These are phyloP conservation scores for Perca flavescens DNA, from an alignment of 2,113 vertebrate genomes.

Conservation along the genomic window DNA sequence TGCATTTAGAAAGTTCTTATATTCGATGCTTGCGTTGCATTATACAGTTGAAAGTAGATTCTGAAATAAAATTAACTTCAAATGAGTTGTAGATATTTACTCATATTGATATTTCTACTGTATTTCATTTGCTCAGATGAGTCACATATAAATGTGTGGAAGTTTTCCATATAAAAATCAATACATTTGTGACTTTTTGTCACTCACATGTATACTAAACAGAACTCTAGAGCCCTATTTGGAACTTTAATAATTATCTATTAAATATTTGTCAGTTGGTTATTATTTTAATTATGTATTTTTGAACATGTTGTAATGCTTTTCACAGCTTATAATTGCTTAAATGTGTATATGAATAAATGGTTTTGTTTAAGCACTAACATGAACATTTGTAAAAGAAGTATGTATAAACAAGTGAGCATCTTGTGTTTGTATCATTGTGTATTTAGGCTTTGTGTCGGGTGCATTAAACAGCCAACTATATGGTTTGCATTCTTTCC, in stretches of 20 bases:
- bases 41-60: not conserved
- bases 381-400: not conserved
- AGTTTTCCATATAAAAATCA: not conserved
- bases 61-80: not conserved
- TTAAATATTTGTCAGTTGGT: not conserved
- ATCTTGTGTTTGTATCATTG: not conserved
- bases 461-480: constrained; percentile 14
- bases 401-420: not conserved
- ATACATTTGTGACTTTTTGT: not conserved
- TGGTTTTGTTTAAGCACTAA: not conserved
- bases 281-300: not conserved
- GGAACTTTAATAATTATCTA: not conserved
- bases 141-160: not conserved
- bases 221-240: not conserved
- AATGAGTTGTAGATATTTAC: not conserved
- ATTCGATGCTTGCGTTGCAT: not conserved
- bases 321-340: not conserved
- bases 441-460: not conserved
- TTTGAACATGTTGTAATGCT: not conserved
- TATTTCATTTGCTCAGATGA: not conserved
- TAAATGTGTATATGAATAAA: not conserved
- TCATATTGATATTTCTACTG: not conserved
- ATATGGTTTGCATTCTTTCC: not conserved
- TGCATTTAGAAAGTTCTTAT: not conserved
- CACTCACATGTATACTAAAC: not conserved